Conservation (phyloP, 1,140 invertebrate genomes). For the Trialeurodes vaporariorum region DNA sequence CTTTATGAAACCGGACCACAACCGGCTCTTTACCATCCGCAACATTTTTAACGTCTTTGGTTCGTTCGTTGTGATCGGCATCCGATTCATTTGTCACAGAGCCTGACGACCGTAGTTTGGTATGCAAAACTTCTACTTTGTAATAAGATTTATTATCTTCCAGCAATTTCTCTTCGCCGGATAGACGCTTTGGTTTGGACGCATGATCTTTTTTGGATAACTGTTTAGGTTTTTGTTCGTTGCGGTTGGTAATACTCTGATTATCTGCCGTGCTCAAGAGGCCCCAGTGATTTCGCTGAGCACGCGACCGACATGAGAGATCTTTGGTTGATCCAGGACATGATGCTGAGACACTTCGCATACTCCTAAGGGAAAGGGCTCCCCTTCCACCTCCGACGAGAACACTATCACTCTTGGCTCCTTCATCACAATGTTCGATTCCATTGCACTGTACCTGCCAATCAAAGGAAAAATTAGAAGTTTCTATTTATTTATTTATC, state of each 20-base stretch:
- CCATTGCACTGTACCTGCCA: constrained; percentile 22
- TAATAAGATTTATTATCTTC: constrained; percentile 54
- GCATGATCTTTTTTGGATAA: not conserved
- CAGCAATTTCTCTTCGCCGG: constrained; percentile 42
- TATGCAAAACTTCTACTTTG: constrained; percentile 57
- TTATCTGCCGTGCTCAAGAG: not conserved
- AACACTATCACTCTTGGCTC: constrained; percentile 12
- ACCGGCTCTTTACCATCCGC: constrained; percentile 30
- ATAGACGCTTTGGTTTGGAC: constrained; percentile 36
- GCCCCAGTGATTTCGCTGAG: not conserved
- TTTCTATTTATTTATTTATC: too few species aligned
- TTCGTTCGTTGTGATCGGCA: constrained; percentile 29
- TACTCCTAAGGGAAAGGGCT: not conserved
- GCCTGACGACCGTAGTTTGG: constrained; percentile 50
- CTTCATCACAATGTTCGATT: constrained; percentile 12
- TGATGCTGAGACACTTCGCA: constrained; percentile 13
- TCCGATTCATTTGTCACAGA: constrained; percentile 8
- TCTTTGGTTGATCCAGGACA: constrained; percentile 12
- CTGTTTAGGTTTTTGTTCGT: constrained; percentile 19
- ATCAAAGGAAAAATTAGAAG: too few species aligned
- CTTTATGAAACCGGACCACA: constrained; percentile 52
- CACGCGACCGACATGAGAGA: not conserved
- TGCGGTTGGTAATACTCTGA: constrained; percentile 9
- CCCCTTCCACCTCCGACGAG: constrained; percentile 1
- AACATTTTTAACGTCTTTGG: constrained; percentile 34